phyloP scores from a whole-genome alignment of 2,888 invertebrate species.

The Steromphala cineraria region DNA sequence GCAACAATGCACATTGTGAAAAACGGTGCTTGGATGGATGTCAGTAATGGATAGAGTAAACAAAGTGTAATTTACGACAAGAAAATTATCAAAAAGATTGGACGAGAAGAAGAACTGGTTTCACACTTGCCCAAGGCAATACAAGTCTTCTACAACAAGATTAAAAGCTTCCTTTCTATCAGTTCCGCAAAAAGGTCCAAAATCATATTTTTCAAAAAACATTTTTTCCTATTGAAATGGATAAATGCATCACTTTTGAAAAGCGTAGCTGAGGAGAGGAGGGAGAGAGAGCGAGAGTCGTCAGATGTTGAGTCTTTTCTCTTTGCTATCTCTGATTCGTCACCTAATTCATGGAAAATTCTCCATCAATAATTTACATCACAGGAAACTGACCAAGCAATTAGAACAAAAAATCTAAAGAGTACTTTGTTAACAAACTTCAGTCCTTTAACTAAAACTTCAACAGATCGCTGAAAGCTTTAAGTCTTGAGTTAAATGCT shows the following conservation, averaged over 20 bases:
- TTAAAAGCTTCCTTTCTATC: background rate
- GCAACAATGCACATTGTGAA: slow-evolving; percentile 7
- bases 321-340: too few species aligned
- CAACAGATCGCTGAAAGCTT: too few species aligned
- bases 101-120: background rate
- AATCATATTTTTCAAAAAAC: slow-evolving; percentile 12
- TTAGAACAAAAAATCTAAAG: too few species aligned
- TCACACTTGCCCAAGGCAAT: slow-evolving; percentile 1
- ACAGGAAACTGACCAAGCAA: too few species aligned
- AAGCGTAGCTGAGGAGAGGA: background rate
- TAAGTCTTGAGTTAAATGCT: too few species aligned
- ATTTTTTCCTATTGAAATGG: background rate
- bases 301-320: too few species aligned
- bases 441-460: too few species aligned
- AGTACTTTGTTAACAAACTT: too few species aligned
- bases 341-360: too few species aligned
- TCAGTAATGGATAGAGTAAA: slow-evolving; percentile 13
- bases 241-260: slow-evolving; percentile 17
- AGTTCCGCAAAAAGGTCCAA: slow-evolving; percentile 13
- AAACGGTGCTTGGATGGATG: slow-evolving; percentile 1
- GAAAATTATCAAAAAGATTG: slow-evolving; percentile 15
- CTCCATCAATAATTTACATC: too few species aligned
- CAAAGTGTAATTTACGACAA: slow-evolving; percentile 9
- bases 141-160: slow-evolving; percentile 5
- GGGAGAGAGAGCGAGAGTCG: background rate